Conservation (phyloP, 2,888 invertebrate species). For the Lymantria dispar region DNA sequence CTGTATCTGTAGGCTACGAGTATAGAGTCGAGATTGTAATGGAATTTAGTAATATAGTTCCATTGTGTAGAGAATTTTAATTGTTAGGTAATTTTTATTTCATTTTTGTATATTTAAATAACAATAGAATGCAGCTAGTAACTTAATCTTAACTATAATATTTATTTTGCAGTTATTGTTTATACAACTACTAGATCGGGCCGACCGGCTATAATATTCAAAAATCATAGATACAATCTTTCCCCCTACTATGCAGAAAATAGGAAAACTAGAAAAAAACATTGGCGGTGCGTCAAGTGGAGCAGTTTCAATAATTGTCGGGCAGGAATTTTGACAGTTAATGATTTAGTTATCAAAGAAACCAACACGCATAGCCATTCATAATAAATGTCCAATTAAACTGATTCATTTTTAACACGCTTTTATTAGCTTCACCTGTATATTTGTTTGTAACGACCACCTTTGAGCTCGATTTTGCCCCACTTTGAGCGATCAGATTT, state of each 20-base stretch:
- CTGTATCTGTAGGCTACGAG: too few relatives aligned
- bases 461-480: too few relatives aligned
- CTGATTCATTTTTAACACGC: too few relatives aligned
- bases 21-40: too few relatives aligned
- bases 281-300: conserved; percentile 6
- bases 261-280: not conserved
- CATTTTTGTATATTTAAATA: not conserved
- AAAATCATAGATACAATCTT: conserved; percentile 4
- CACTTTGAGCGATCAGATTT: too few relatives aligned
- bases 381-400: too few relatives aligned
- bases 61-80: too few relatives aligned
- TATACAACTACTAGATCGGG: conserved; percentile 3
- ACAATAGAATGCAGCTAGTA: too few relatives aligned
- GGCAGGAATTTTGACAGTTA: conserved; percentile 1
- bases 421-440: too few relatives aligned
- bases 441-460: too few relatives aligned
- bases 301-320: not conserved
- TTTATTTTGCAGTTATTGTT: not conserved
- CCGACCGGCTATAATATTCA: conserved; percentile 2
- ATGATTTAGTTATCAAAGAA: not conserved
- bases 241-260: conserved; percentile 3
- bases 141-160: not conserved
- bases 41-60: too few relatives aligned
- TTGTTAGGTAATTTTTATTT: not conserved
- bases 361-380: conserved; percentile 3